A percentile compares a stretch with the other conserved stretches of the same genome.
Evolutionary conservation across 1,140 invertebrate species (phyloP).

Genomic region (Drosophila malerkotliana): DNA sequence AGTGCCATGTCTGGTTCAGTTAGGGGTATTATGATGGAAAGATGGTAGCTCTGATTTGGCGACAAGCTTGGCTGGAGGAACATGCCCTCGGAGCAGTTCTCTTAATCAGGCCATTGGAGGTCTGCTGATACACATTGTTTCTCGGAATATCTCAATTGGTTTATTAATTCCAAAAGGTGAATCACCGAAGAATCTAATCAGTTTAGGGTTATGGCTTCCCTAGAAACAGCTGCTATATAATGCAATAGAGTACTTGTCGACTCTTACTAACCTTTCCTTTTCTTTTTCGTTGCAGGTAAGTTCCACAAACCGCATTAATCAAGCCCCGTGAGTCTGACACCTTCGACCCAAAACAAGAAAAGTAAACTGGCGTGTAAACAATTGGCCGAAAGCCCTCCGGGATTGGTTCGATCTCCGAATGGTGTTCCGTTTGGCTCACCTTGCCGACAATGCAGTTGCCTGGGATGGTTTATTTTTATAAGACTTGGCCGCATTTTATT

Average conservation of each 20-base stretch:
- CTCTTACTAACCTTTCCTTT: conserved; percentile 38
- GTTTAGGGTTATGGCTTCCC: too few relatives aligned
- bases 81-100: conserved; percentile 10
- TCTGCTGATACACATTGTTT: conserved; percentile 30
- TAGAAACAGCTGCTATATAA: not conserved
- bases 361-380: conserved; percentile 23
- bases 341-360: not conserved
- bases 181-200: conserved; percentile 9
- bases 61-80: conserved; percentile 28
- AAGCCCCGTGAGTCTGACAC: conserved; percentile 54
- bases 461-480: conserved; percentile 44
- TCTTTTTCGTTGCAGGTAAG: conserved; percentile 58
- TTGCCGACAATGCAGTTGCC: conserved; percentile 21
- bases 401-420: not conserved
- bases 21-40: conserved; percentile 47
- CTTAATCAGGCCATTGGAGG: conserved; percentile 22
- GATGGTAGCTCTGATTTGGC: conserved; percentile 40
- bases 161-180: conserved; percentile 11
- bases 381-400: conserved; percentile 17
- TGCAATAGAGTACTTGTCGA: not conserved
- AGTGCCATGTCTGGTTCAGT: conserved; percentile 34
- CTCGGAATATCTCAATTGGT: conserved; percentile 29
- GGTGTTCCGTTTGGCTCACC: not conserved
- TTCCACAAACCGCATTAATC: conserved; percentile 55
- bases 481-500: conserved; percentile 38